Conservation (phyloP, 2,113 vertebrate species). For the Crypturellus undulatus region DNA sequence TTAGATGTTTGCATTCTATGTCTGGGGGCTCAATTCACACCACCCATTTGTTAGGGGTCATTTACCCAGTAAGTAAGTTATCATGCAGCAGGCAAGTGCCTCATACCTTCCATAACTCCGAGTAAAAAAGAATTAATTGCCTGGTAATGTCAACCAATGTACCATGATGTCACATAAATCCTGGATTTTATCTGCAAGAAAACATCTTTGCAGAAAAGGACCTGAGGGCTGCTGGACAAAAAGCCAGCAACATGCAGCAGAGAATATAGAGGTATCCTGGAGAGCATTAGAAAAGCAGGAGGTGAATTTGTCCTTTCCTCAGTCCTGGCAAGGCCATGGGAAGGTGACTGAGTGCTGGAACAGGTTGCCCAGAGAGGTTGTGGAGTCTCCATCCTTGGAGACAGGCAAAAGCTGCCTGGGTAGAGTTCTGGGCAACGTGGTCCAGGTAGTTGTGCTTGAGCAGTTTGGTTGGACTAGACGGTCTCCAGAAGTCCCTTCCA, state of each 20-base stretch:
- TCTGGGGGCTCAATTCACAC: not conserved
- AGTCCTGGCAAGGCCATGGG: not conserved
- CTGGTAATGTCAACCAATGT: not conserved
- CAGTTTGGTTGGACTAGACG: no score
- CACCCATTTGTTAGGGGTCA: not conserved
- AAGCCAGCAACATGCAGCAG: not conserved
- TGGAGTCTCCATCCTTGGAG: no score
- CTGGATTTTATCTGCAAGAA: not conserved
- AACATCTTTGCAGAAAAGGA: not conserved
- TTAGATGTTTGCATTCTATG: not conserved
- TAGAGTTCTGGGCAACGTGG: no score
- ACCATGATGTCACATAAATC: not conserved
- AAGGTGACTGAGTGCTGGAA: not conserved
- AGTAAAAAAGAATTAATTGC: not conserved
- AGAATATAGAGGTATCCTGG: not conserved
- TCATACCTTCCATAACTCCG: not conserved
- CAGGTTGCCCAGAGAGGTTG: not conserved
- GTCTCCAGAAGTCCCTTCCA: not conserved
- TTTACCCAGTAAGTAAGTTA: not conserved
- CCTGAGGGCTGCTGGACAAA: not conserved
- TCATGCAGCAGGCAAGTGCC: not conserved
- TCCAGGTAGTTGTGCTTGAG: not conserved
- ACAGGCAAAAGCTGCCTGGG: not conserved
- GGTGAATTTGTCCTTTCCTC: not conserved
- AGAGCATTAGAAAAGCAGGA: not conserved